Evolutionary conservation across 2,888 invertebrate genomes (phyloP).

Genomic region (Trichogramma dendrolimi): DNA sequence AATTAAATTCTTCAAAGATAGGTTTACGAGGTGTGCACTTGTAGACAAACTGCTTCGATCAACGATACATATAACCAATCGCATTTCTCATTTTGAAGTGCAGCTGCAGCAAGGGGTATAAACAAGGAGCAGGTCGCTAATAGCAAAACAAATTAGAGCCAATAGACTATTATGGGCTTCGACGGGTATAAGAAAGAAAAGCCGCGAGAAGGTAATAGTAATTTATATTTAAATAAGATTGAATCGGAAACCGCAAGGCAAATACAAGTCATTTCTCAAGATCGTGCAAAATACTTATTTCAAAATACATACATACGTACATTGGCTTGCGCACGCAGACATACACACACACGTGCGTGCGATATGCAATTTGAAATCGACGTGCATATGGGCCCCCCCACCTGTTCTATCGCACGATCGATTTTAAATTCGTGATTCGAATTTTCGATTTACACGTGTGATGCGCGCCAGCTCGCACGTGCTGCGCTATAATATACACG

Average conservation of each 20-base stretch:
- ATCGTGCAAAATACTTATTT: slow-evolving; percentile 7
- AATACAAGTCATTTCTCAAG: slow-evolving; percentile 40
- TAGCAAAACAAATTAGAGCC: not conserved
- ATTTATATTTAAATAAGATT: slow-evolving; percentile 51
- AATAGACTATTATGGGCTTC: slow-evolving; percentile 1
- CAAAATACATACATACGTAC: too few species aligned
- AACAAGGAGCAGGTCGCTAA: too few species aligned
- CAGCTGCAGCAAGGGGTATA: too few species aligned
- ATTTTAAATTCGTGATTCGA: slow-evolving; percentile 32
- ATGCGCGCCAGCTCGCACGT: not conserved
- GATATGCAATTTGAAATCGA: not conserved
- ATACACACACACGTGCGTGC: too few species aligned
- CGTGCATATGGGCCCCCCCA: slow-evolving; percentile 2
- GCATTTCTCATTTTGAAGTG: too few species aligned
- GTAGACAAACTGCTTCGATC: too few species aligned
- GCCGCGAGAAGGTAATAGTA: slow-evolving; percentile 35
- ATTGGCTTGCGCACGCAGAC: too few species aligned
- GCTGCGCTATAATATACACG: not conserved
- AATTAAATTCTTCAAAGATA: too few species aligned
- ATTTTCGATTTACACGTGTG: slow-evolving; percentile 35
- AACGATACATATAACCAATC: too few species aligned
- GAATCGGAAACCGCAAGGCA: slow-evolving; percentile 50
- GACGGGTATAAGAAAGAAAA: slow-evolving; percentile 30
- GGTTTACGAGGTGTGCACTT: too few species aligned
- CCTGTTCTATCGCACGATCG: slow-evolving; percentile 13